These are phyloP conservation scores for Diuraphis noxia DNA, from an alignment of 1,140 invertebrate genomes.

Conservation along the genomic window DNA sequence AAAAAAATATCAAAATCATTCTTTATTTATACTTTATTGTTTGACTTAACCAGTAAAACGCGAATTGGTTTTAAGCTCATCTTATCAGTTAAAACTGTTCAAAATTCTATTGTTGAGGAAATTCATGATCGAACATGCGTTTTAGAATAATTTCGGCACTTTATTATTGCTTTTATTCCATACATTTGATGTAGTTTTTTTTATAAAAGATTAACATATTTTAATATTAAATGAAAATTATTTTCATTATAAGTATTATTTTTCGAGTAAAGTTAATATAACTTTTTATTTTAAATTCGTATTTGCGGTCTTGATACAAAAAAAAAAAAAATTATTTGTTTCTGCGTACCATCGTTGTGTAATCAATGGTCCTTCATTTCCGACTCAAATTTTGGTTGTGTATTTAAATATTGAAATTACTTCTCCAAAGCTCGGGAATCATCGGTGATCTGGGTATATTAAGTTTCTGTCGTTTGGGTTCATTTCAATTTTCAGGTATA, in stretches of 20 bases:
- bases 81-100: neutral
- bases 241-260: neutral
- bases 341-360: neutral
- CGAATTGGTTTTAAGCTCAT: neutral
- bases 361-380: neutral
- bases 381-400: neutral
- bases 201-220: neutral
- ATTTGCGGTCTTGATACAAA: neutral
- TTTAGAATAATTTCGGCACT: neutral
- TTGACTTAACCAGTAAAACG: neutral
- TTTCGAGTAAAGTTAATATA: neutral
- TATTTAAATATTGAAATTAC: neutral
- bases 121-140: neutral
- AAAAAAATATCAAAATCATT: neutral
- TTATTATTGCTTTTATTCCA: neutral
- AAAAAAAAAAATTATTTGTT: neutral
- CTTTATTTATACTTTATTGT: neutral
- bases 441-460: neutral
- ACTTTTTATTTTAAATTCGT: neutral
- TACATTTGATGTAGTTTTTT: neutral
- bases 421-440: neutral
- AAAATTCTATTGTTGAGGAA: neutral
- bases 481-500: neutral
- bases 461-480: neutral
- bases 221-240: constrained; percentile 10